Conservation (phyloP, 2,113 vertebrate species). For the Pterophyllum scalare region DNA sequence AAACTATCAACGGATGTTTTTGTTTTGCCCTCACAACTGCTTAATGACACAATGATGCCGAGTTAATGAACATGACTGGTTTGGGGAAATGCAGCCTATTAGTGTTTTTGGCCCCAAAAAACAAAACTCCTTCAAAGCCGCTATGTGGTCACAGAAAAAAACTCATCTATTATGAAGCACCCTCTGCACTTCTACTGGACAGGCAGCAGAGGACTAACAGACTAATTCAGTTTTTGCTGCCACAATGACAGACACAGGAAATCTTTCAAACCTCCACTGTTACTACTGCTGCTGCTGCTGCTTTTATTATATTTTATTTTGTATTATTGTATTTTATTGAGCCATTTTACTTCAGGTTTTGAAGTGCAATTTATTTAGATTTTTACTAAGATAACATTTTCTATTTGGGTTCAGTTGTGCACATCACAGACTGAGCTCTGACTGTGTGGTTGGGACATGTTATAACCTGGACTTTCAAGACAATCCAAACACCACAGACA, state of each 20-base stretch:
- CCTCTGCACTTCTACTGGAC: not conserved
- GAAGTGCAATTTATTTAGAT: not conserved
- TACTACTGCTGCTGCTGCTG: not conserved
- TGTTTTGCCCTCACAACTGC: not conserved
- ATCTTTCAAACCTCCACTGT: not conserved
- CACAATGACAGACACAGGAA: not conserved
- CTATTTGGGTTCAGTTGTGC: not conserved
- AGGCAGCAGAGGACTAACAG: not conserved
- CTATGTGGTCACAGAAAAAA: not conserved
- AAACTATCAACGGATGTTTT: not conserved
- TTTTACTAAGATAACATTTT: not conserved
- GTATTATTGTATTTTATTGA: not conserved
- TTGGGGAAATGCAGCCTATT: not conserved
- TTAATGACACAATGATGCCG: not conserved
- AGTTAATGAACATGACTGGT: not conserved
- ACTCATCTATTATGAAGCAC: fast-evolving
- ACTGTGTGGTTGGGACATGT: fast-evolving
- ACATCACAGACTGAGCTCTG: too few species aligned
- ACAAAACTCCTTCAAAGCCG: not conserved
- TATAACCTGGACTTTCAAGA: not conserved
- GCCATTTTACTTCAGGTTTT: not conserved
- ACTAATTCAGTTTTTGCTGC: not conserved
- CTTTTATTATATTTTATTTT: too few species aligned
- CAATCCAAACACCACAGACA: not conserved
- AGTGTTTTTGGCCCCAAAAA: not conserved